phyloP scores from a whole-genome alignment of 2,797 vertebrate genomes.

The Agapornis canus region DNA sequence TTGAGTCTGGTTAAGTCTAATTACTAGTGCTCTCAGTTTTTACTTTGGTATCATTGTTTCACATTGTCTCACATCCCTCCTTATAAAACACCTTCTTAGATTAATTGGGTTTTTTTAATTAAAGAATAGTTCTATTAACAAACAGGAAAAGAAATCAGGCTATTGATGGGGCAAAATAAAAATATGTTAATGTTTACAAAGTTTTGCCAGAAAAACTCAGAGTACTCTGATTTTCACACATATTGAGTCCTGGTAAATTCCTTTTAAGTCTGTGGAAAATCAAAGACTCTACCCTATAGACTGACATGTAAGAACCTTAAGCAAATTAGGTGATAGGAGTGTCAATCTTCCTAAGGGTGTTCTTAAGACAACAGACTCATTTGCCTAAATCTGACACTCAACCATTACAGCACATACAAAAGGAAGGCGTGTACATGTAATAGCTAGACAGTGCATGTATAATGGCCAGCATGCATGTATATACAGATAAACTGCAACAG shows the following conservation, averaged over 20 bases:
- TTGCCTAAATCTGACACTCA: neutral
- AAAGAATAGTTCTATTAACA: neutral
- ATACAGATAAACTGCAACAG: neutral
- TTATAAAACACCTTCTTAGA: neutral
- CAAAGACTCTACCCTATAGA: neutral
- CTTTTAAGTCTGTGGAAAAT: neutral
- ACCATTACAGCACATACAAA: neutral
- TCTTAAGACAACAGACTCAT: neutral
- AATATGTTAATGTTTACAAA: neutral
- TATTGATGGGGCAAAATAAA: neutral
- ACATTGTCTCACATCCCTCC: neutral
- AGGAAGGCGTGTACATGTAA: accelerated
- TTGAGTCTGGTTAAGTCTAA: neutral
- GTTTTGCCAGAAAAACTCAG: neutral
- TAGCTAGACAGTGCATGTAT: neutral
- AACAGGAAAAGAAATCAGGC: neutral
- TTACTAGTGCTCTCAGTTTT: neutral
- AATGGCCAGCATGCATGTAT: neutral
- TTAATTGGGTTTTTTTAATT: neutral
- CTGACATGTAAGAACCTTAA: neutral
- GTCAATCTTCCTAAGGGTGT: neutral
- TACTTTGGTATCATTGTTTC: neutral
- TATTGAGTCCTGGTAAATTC: neutral
- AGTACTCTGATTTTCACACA: neutral
- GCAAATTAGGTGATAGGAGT: neutral